A percentile compares a stretch with the other conserved stretches of the same genome.
Conservation (phyloP, 2,797 vertebrate genomes). For the Tauraco hartlaubi region DNA sequence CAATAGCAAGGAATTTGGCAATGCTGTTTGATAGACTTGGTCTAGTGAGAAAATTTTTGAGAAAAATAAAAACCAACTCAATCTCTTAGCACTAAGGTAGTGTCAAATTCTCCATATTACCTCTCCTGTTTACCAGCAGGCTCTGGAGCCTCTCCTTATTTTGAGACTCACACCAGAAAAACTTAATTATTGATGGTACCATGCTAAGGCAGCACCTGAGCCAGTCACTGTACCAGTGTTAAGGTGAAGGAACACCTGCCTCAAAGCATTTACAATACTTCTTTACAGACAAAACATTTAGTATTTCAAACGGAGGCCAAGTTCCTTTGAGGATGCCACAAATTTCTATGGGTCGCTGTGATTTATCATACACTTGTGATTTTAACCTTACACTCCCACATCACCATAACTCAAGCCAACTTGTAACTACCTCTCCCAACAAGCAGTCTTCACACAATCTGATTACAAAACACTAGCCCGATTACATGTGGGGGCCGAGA, state of each 20-base stretch:
- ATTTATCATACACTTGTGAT: neutral
- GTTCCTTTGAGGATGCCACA: neutral
- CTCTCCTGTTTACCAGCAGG: neutral
- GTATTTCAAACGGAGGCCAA: neutral
- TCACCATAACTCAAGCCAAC: neutral
- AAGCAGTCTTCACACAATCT: neutral
- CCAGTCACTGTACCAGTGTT: no score
- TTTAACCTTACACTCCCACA: neutral
- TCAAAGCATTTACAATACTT: neutral
- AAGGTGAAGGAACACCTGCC: neutral
- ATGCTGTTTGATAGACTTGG: neutral
- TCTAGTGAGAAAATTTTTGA: neutral
- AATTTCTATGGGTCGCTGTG: neutral
- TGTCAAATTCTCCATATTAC: neutral
- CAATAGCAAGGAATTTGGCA: neutral
- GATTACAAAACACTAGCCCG: neutral
- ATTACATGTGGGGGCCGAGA: neutral
- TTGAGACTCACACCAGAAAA: neutral
- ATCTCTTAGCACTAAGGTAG: neutral
- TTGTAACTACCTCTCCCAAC: neutral
- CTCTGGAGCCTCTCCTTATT: neutral
- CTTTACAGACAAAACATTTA: neutral
- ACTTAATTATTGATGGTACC: neutral
- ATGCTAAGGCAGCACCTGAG: neutral
- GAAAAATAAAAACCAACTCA: neutral